Percentiles rank a stretch among this genome's conserved stretches.
Evolutionary conservation across 2,888 invertebrate species (phyloP).

Genomic region (Agrochola macilenta): DNA sequence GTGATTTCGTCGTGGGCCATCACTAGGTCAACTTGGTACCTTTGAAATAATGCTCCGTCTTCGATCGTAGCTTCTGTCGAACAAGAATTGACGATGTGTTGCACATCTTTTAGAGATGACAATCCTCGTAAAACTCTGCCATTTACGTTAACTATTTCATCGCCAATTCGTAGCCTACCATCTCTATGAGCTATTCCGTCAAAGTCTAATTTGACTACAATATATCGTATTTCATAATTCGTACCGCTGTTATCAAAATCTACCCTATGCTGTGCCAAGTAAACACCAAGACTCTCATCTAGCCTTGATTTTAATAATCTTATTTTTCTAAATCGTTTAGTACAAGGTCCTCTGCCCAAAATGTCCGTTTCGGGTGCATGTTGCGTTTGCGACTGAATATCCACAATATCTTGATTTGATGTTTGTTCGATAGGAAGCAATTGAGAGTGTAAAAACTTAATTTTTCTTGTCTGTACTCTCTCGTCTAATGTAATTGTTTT

Average conservation of each 20-base stretch:
- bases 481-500: slow-evolving; percentile 89
- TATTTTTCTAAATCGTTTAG: slow-evolving; percentile 92
- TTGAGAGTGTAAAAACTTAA: slow-evolving; percentile 88
- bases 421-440: slow-evolving; percentile 81
- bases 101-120: slow-evolving; percentile 92
- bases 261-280: slow-evolving; percentile 92
- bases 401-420: slow-evolving; percentile 77
- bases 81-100: slow-evolving; percentile 90
- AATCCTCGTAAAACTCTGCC: slow-evolving; percentile 95
- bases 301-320: slow-evolving; percentile 92
- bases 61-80: slow-evolving; percentile 86
- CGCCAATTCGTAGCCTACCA: slow-evolving; percentile 95
- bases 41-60: slow-evolving; percentile 83
- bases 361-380: slow-evolving; percentile 81
- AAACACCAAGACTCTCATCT: slow-evolving; percentile 93
- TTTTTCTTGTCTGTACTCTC: slow-evolving; percentile 88
- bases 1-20: slow-evolving; percentile 92
- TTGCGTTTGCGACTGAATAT: slow-evolving; percentile 78
- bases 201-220: slow-evolving; percentile 92
- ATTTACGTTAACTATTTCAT: slow-evolving; percentile 97
- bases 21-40: slow-evolving; percentile 91
- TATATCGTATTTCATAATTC: slow-evolving; percentile 91
- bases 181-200: slow-evolving; percentile 94
- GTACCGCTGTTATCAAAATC: slow-evolving; percentile 88
- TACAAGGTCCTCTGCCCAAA: slow-evolving; percentile 91